These are phyloP conservation scores for Euzetes globulus DNA, from an alignment of 2,888 invertebrate species.

Conservation along the genomic window DNA sequence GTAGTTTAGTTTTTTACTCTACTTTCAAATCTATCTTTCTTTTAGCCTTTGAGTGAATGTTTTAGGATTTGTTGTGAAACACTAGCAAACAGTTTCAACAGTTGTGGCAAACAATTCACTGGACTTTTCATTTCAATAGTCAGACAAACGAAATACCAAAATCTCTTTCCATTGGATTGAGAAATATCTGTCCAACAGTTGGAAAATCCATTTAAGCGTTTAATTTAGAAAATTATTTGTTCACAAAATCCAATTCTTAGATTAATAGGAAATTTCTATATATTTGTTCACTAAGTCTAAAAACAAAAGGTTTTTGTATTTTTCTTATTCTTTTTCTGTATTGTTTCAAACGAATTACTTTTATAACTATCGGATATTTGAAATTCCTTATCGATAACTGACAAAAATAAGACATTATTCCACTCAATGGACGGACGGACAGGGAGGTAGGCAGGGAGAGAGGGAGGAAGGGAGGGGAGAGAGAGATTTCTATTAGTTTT, in stretches of 20 bases:
- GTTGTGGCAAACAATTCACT: background rate
- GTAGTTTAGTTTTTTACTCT: background rate
- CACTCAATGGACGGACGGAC: background rate
- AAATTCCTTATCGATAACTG: too few species aligned
- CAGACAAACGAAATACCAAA: constrained; percentile 11
- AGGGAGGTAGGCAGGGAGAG: background rate
- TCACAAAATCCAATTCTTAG: background rate
- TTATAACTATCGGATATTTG: background rate
- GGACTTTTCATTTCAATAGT: constrained; percentile 15
- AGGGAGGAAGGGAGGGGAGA: background rate
- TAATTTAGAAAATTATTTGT: background rate
- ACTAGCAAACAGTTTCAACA: background rate
- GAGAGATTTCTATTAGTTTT: background rate
- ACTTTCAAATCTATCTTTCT: background rate
- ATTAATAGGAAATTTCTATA: background rate
- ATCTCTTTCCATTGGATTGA: background rate
- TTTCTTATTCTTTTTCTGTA: too few species aligned
- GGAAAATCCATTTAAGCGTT: constrained; percentile 1
- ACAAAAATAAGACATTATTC: too few species aligned
- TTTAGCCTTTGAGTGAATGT: background rate
- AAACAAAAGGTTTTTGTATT: background rate
- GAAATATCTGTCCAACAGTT: background rate
- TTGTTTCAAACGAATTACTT: background rate
- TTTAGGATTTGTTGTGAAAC: constrained; percentile 2
- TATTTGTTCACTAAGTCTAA: background rate